Evolutionary conservation across 2,797 vertebrate genomes (phyloP), one percentile per base, ranked within the genome.

Genomic region (Macrochelys suwanniensis): DNA sequence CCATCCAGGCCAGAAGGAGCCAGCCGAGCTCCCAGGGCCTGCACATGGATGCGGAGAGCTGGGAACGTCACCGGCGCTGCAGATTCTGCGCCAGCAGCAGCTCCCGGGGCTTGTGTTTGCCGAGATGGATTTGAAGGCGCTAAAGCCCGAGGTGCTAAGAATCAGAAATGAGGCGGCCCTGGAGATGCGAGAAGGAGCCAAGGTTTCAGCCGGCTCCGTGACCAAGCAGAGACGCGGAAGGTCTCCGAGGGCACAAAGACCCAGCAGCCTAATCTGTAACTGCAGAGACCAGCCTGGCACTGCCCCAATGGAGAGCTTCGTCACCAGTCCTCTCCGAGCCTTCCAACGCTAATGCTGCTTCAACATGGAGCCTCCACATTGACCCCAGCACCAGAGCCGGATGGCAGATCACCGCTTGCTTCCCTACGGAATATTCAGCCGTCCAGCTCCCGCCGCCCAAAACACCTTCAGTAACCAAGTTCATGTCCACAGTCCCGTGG

Each of bases 91-190:
- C 17, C 5, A 49, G 31, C 19, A 68, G 47, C 9, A 21, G 49
- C 49, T 28, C 19, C n/a, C 68, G 28, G 26, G 33, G 23, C 33
- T 10, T 21, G 5, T 17, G 11, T 33, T 53, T 68, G 33, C 47
- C 26, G 7, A 5, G 28, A 47, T 42, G 28, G 5, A 17, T 26
- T 45, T 82, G n/a, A 49, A 33, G 21, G 28, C 50, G 26, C 33
- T 53, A 28, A 37, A 42, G 37, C 19, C 26, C 1, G 4, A 28
- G 33, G 59, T 50, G 21, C 15, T 68, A 68, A 21, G 59, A 13
- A 26, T 2, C 25, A n/a, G 6, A 84, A 71, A 15, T 11, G 1
- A 42, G 13, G n/a, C 0, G 1, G 33, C 61, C 33, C 21, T 13
- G 47, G 42, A 68, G 33, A 21, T n/a, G 8, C 7, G 12, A 51